A percentile compares a stretch with the other conserved stretches of the same genome.
Evolutionary conservation across 1,140 invertebrate genomes (phyloP).

Genomic region (Trichonephila inaurata): DNA sequence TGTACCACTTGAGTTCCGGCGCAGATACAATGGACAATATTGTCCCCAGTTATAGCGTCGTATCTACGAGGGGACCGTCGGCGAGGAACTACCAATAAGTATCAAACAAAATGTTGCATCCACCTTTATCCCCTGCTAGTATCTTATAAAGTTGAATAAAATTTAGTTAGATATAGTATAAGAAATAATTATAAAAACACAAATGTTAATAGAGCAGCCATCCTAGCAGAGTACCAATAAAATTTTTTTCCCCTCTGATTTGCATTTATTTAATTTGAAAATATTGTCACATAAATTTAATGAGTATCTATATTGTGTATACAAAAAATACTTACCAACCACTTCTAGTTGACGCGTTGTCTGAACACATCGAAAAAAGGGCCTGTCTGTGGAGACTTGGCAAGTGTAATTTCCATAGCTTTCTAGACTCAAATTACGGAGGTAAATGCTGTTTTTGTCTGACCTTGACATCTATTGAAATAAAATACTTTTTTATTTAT

Average conservation of each 20-base stretch:
- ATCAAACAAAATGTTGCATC: too few relatives aligned
- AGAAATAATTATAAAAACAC: too few relatives aligned
- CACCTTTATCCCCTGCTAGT: too few relatives aligned
- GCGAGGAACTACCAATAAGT: slow-evolving; percentile 35
- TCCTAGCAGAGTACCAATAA: too few relatives aligned
- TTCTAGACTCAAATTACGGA: slow-evolving; percentile 44
- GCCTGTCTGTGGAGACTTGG: slow-evolving; percentile 65
- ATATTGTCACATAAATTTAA: too few relatives aligned
- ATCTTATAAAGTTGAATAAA: too few relatives aligned
- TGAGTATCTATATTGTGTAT: too few relatives aligned
- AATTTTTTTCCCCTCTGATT: too few relatives aligned
- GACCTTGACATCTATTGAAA: slow-evolving; percentile 33
- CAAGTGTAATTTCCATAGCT: slow-evolving; percentile 68
- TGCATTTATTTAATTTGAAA: too few relatives aligned
- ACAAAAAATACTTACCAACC: slow-evolving; percentile 14
- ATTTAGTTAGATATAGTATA: too few relatives aligned
- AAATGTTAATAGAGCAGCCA: too few relatives aligned
- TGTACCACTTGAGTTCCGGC: slow-evolving; percentile 63
- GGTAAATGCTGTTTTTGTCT: slow-evolving; percentile 6
- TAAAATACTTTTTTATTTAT: not conserved
- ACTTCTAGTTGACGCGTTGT: slow-evolving; percentile 50
- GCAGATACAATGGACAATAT: slow-evolving; percentile 66
- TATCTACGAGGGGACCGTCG: slow-evolving; percentile 44
- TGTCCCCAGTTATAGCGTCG: too few relatives aligned
- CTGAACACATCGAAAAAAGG: slow-evolving; percentile 56